Base-by-base conservation (phyloP, 2,888 invertebrate species). In the Hydroisotoma schaefferi region DNA sequence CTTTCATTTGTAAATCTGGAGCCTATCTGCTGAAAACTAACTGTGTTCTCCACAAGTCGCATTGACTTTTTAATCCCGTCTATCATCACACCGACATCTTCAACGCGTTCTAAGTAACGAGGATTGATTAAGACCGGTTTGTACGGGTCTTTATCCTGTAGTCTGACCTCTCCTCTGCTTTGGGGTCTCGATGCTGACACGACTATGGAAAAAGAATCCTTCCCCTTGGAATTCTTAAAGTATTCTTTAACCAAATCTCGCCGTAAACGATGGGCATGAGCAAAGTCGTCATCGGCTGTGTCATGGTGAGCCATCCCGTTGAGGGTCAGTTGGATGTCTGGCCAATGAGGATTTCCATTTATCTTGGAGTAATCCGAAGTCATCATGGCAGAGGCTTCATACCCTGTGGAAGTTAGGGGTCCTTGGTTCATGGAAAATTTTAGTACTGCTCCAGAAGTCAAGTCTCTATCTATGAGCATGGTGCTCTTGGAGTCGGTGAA, bases 241-340 rank as follows among this genome's bases (percentile, higher is more conserved):
- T 64, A 70, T 40, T 66, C 40, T 4, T 47, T 48, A 18, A 66
- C 2, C 0, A 65, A 26, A 3, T 65, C 61, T 37, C 47, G 26
- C 10, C 55, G 26, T 6, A 70, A 8, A 23, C 63, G 59, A 23
- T 55, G 65, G 12, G 54, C 59, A 1, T 58, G 52, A 0, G 63
- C 44, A 6, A 66, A 28, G 3, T 59, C 61, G 23, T 48, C 49
- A 2, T 53, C 68, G 15, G 61, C 44, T 0, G 38, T 54, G 23
- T 56, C 20, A 25, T 65, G 55, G 1, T 59, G 53, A 10, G 57
- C 57, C 1, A 47, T 8, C 3, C 68, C 63, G 5, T 56, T 27
- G 3, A 71, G 43, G 0, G 58, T 53, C n/a, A 65, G 48, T 22
- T 65, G 63, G 1, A 63, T 33, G 27, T 71, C 71, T 2, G 71